These are phyloP conservation scores for Phenacoccus solenopsis DNA, from an alignment of 1,140 invertebrate genomes.

Conservation along the genomic window DNA sequence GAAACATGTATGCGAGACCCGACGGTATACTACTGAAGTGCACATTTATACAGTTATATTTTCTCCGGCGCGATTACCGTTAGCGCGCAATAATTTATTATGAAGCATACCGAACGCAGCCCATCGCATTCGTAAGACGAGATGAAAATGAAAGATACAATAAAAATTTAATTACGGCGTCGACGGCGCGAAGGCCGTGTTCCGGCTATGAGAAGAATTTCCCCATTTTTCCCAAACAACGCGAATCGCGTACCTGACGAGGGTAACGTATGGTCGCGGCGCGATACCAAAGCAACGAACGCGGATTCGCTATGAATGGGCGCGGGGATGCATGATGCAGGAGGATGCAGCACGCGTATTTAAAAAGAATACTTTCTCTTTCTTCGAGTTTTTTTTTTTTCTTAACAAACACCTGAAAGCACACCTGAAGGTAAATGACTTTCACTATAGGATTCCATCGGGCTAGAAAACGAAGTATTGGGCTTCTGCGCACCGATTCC, in stretches of 20 bases:
- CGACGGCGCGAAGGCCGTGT: neutral
- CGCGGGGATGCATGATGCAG: neutral
- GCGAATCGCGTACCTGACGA: neutral
- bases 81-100: neutral
- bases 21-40: too few species aligned
- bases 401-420: constrained; percentile 1
- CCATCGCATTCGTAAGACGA: neutral
- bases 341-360: neutral
- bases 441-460: neutral
- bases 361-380: neutral
- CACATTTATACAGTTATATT: neutral
- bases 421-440: neutral
- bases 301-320: neutral
- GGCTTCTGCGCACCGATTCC: neutral
- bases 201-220: neutral
- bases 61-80: neutral
- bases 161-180: neutral
- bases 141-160: neutral
- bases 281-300: neutral
- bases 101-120: too few species aligned
- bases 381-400: neutral
- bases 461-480: neutral
- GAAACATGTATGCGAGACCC: too few species aligned
- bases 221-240: neutral
- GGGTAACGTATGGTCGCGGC: neutral